Evolutionary conservation across 2,113 vertebrate species (phyloP), one percentile per base, ranked within the genome.

Genomic region (Pomatostomus ruficeps): DNA sequence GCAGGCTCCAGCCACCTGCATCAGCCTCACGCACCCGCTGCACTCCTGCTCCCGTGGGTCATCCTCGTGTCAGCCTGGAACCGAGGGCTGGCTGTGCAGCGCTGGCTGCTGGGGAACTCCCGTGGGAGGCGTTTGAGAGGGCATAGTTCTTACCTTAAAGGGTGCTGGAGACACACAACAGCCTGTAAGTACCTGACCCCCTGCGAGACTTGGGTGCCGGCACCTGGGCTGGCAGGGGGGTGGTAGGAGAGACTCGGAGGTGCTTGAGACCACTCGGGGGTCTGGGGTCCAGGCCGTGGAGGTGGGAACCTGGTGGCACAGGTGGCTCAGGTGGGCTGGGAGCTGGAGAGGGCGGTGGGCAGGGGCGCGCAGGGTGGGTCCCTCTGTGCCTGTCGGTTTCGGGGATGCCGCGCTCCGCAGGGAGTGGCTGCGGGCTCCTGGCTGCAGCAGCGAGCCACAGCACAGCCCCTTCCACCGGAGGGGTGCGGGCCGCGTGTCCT

Each of bases 331-430:
- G 22, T 13, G 72, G 38, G 55, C 72, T 59, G 58, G 77, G 38
- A 68, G 68, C 45, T 9, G 49, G 26, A 6, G 7, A 36, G 16
- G 36, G 31, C 23, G 23, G 35, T 2, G 86, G 66, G 61, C 46
- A 40, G 48, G 36, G 49, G 13, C 15, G 22, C 1, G 28, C 29
- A 6, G 66, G 67, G 57, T 35, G n/a, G 43, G 18, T 45, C 35
- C 21, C 35, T 19, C 3, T 2, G 54, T 12, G 23, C 8, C 58
- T 2, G 42, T 2, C 2, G 5, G 5, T 33, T 22, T 36, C 0
- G 2, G 46, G 77, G 45, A 4, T 40, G 84, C 48, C 0, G 14
- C 7, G 52, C 52, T 57, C 35, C 2, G 10, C 49, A 4, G 67
- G 46, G 59, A 70, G 18, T 0, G 48, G 48, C 28, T 3, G 20